Evolutionary conservation across 35 echinoderm and acorn worm genomes (phyloP).

Genomic region (Apostichopus japonicus): DNA sequence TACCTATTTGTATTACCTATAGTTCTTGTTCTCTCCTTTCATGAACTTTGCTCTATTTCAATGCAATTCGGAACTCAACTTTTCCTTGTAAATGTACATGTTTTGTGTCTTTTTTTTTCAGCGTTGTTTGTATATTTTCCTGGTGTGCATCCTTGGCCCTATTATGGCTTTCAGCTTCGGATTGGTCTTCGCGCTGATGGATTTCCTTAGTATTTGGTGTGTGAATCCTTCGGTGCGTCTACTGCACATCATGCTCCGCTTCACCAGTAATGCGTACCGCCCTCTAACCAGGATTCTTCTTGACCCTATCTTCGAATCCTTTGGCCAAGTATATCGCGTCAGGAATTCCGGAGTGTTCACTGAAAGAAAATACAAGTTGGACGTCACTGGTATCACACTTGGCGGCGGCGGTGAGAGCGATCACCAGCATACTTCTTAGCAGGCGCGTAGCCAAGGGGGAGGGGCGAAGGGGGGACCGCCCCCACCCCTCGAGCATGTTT

Average conservation of each 20-base stretch:
- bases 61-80: too few relatives aligned
- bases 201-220: conserved; percentile 51
- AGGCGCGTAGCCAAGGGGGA: too few relatives aligned
- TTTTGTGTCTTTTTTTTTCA: conserved; percentile 26
- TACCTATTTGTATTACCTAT: too few relatives aligned
- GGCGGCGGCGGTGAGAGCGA: background rate
- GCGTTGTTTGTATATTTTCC: conserved; percentile 57
- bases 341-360: conserved; percentile 37
- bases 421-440: background rate
- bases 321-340: conserved; percentile 51
- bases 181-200: conserved; percentile 53
- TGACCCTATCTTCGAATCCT: conserved; percentile 65
- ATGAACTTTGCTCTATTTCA: too few relatives aligned
- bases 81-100: too few relatives aligned
- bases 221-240: conserved; percentile 53
- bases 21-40: too few relatives aligned
- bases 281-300: conserved; percentile 18
- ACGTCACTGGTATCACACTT: conserved; percentile 1
- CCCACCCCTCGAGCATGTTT: too few relatives aligned
- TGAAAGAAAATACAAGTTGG: conserved; percentile 23
- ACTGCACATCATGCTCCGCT: conserved; percentile 20
- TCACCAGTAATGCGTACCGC: conserved; percentile 19
- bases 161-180: conserved; percentile 51
- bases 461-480: too few relatives aligned
- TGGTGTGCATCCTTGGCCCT: conserved; percentile 49